Evolutionary conservation across 1,140 invertebrate species (phyloP).

Genomic region (Venustaconcha ellipsiformis): DNA sequence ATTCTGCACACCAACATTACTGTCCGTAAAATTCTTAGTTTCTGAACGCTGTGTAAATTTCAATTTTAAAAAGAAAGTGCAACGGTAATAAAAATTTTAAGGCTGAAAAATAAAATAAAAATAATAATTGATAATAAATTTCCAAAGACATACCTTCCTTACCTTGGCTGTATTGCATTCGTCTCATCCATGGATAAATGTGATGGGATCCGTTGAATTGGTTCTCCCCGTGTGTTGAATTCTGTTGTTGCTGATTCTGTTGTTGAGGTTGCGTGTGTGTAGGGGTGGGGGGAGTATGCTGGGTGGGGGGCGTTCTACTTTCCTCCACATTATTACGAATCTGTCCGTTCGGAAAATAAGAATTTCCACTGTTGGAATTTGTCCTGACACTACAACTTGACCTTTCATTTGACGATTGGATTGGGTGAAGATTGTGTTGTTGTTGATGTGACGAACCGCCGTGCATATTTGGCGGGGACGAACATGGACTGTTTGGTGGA

Average conservation of each 20-base stretch:
- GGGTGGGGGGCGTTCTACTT: conserved; percentile 44
- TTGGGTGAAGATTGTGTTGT: conserved; percentile 43
- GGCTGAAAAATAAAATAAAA: no score
- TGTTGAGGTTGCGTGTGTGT: conserved; percentile 43
- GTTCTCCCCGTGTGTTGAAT: conserved; percentile 27
- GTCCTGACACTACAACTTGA: conserved; percentile 44
- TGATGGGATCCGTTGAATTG: conserved; percentile 52
- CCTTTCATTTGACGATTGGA: conserved; percentile 35
- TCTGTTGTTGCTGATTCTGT: conserved; percentile 26
- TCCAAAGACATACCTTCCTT: conserved; percentile 16
- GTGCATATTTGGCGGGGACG: conserved; percentile 45
- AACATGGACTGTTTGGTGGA: conserved; percentile 52
- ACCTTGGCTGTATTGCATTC: conserved; percentile 66
- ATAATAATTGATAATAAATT: no score
- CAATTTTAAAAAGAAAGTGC: no score
- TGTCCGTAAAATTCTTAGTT: no score
- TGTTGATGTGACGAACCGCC: conserved; percentile 28
- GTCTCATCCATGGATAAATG: conserved; percentile 65
- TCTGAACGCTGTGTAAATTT: no score
- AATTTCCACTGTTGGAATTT: conserved; percentile 44
- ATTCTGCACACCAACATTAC: no score
- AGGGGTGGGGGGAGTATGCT: conserved; percentile 42
- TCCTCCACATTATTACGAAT: conserved; percentile 34
- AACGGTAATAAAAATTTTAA: no score
- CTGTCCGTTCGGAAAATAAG: conserved; percentile 48